A percentile compares a stretch with the other conserved stretches of the same genome.
These are phyloP conservation scores for Sciurus vulgaris DNA, from an alignment of 2,797 vertebrate genomes.

Conservation along the genomic window DNA sequence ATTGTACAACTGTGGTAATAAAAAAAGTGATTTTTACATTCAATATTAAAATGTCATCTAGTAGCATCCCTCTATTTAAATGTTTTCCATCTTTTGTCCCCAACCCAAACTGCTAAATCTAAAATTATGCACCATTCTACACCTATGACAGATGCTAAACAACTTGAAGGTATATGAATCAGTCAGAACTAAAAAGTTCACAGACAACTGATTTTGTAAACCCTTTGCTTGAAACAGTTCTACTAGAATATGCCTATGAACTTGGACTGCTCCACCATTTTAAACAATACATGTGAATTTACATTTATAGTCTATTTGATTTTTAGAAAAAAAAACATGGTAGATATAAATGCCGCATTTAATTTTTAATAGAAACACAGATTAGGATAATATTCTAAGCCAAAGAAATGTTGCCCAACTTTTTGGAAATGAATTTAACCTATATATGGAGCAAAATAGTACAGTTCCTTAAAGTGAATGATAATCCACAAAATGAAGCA, in stretches of 20 bases:
- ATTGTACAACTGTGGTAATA: neutral
- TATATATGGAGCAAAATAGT: neutral
- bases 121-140: neutral
- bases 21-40: neutral
- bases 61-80: neutral
- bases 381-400: neutral
- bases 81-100: neutral
- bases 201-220: neutral
- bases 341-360: slow-evolving; percentile 18
- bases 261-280: neutral
- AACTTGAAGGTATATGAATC: neutral
- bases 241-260: neutral
- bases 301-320: neutral
- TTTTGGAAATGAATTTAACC: slow-evolving; percentile 10
- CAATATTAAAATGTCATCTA: neutral
- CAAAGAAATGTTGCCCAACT: neutral
- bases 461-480: neutral
- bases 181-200: neutral
- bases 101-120: neutral
- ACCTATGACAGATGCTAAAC: neutral
- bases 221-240: neutral
- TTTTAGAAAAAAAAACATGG: neutral
- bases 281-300: slow-evolving; percentile 46
- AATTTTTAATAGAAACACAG: slow-evolving; percentile 24
- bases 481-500: neutral